Evolutionary conservation across 2,797 vertebrate genomes (phyloP).

Genomic region (Holocentrus rufus): DNA sequence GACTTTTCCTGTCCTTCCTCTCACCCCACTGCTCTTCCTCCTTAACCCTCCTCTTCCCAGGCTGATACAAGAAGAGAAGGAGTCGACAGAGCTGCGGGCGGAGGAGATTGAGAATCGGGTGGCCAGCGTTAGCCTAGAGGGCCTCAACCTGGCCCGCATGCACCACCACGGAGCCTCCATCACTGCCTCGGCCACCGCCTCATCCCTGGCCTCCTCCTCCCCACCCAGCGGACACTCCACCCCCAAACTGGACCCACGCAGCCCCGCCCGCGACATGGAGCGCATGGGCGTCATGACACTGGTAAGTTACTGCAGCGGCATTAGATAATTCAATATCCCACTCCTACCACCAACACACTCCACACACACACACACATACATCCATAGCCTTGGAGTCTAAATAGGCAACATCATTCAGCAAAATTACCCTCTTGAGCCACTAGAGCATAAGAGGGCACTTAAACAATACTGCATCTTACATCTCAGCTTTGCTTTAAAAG

Average conservation of each 20-base stretch:
- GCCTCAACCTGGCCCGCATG: slow-evolving; percentile 93
- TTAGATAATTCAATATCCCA: no score
- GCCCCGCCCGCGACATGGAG: slow-evolving; percentile 96
- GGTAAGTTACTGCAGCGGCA: slow-evolving; percentile 74
- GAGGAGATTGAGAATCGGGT: slow-evolving; percentile 99
- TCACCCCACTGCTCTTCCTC: neutral
- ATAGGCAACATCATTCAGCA: neutral
- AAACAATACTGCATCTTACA: no score
- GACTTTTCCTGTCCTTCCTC: neutral
- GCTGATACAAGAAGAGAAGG: slow-evolving; percentile 99
- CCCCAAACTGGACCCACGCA: slow-evolving; percentile 95
- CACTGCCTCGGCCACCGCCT: slow-evolving; percentile 95
- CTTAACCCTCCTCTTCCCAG: slow-evolving; percentile 69
- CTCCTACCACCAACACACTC: neutral
- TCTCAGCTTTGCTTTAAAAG: no score
- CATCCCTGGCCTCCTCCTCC: slow-evolving; percentile 95
- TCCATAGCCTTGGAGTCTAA: neutral
- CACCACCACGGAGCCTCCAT: slow-evolving; percentile 95
- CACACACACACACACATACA: neutral
- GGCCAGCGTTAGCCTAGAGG: slow-evolving; percentile 96
- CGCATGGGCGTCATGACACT: slow-evolving; percentile 98
- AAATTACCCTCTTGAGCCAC: no score
- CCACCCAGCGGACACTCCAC: slow-evolving; percentile 97
- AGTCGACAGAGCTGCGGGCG: slow-evolving; percentile 95
- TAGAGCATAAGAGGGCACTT: no score